These are phyloP conservation scores for Porites rus DNA, from an alignment of 92 coral and sea anemone species.

Conservation along the genomic window DNA sequence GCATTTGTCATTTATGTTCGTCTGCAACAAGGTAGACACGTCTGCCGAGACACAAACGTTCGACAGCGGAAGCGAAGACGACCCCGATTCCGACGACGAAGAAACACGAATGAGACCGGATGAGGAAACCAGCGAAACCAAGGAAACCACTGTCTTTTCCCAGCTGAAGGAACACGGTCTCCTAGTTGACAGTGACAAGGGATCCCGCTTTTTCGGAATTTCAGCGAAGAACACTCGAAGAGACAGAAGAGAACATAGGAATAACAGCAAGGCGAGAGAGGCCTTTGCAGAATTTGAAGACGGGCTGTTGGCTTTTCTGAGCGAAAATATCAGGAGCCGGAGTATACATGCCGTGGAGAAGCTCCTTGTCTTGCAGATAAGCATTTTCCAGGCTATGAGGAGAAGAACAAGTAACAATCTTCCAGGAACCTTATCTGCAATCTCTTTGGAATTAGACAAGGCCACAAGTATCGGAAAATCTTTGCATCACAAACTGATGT, in stretches of 20 bases:
- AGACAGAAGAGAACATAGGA: not conserved
- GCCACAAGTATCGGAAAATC: too few relatives aligned
- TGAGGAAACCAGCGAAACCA: not conserved
- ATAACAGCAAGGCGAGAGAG: conserved; percentile 23
- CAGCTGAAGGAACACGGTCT: conserved; percentile 38
- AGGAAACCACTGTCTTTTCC: conserved; percentile 45
- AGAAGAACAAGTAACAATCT: conserved; percentile 6
- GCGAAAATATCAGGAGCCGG: conserved; percentile 37
- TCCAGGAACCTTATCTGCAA: conserved; percentile 1
- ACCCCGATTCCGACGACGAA: not conserved
- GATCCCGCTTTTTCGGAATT: conserved; percentile 44
- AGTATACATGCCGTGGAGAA: conserved; percentile 38
- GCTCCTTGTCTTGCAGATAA: conserved; percentile 41
- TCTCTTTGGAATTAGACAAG: too few relatives aligned
- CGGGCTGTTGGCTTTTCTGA: conserved; percentile 38
- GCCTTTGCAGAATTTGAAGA: conserved; percentile 53
- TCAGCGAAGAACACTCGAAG: conserved; percentile 55
- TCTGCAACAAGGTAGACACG: conserved; percentile 70
- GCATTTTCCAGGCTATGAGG: conserved; percentile 33
- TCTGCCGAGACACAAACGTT: not conserved
- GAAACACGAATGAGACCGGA: not conserved
- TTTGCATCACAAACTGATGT: too few relatives aligned
- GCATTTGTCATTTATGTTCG: conserved; percentile 54
- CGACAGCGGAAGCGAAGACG: not conserved
- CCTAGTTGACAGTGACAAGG: conserved; percentile 19